phyloP scores from a whole-genome alignment of 2,888 invertebrate species.

The Leptinotarsa tumamoca region DNA sequence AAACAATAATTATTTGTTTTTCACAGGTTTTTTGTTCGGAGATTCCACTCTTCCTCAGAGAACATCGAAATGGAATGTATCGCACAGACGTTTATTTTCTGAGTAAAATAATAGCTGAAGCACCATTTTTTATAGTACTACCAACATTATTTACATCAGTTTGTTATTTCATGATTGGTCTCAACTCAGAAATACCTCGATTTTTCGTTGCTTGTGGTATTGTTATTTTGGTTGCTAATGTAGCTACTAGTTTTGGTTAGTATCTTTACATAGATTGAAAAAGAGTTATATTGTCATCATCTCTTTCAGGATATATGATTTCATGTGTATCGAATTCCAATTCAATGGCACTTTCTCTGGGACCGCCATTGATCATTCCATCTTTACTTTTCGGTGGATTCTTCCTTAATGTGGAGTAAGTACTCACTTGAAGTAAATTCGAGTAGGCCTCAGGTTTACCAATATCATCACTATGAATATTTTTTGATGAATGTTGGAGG shows the following conservation, averaged over 20 bases:
- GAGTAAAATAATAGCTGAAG: slow-evolving; percentile 89
- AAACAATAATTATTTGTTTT: background rate
- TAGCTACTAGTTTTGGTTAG: slow-evolving; percentile 87
- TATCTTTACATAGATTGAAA: background rate
- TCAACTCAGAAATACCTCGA: slow-evolving; percentile 75
- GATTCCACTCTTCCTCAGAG: slow-evolving; percentile 88
- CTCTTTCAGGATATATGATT: slow-evolving; percentile 84
- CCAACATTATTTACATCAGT: slow-evolving; percentile 86
- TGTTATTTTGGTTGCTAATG: slow-evolving; percentile 87
- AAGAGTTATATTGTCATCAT: background rate
- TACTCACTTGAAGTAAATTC: slow-evolving; percentile 37
- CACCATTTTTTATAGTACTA: slow-evolving; percentile 86
- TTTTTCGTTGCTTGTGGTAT: slow-evolving; percentile 83
- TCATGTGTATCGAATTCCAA: slow-evolving; percentile 87
- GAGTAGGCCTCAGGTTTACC: no score
- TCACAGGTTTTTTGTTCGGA: slow-evolving; percentile 89
- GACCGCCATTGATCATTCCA: slow-evolving; percentile 92
- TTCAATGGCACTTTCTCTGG: slow-evolving; percentile 90
- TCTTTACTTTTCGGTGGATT: slow-evolving; percentile 96
- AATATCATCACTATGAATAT: no score
- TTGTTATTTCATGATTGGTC: slow-evolving; percentile 90
- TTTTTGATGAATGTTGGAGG: no score
- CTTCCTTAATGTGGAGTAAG: slow-evolving; percentile 90
- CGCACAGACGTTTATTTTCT: slow-evolving; percentile 91
- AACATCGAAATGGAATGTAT: slow-evolving; percentile 91